These are phyloP conservation scores for Poliocrania exsul DNA, from an alignment of 2,797 vertebrate genomes.

Conservation along the genomic window DNA sequence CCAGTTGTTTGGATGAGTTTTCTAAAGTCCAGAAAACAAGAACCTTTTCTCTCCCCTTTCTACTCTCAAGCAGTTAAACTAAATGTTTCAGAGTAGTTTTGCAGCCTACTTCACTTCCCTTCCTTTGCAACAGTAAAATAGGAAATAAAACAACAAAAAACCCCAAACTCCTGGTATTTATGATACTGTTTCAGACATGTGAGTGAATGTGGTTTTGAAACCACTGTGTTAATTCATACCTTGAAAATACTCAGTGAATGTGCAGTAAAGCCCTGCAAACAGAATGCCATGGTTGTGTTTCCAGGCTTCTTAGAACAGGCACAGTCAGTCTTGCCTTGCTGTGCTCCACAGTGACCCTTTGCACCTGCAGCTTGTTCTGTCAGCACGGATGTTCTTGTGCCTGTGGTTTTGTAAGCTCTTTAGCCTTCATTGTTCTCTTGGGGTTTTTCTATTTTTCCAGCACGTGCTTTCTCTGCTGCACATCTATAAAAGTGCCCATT, in stretches of 20 bases:
- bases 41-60: neutral
- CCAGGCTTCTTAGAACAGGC: neutral
- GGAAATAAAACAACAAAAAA: neutral
- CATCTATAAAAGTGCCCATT: neutral
- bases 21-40: neutral
- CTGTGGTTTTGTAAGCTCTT: neutral
- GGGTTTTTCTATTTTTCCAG: neutral
- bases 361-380: neutral
- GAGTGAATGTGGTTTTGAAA: neutral
- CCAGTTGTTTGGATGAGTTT: neutral
- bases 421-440: neutral
- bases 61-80: neutral
- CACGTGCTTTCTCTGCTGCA: neutral
- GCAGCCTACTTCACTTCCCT: neutral
- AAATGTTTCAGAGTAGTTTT: neutral
- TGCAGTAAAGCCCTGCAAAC: neutral
- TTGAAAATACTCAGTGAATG: neutral
- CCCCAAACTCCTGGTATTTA: neutral
- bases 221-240: neutral
- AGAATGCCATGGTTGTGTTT: accelerated
- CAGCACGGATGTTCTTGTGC: neutral
- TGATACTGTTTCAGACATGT: neutral
- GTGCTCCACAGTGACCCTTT: neutral
- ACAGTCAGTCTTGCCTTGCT: neutral
- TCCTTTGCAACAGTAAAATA: neutral